These are phyloP conservation scores for Myiagra hebetior DNA, from an alignment of 2,113 vertebrate genomes.

Conservation along the genomic window DNA sequence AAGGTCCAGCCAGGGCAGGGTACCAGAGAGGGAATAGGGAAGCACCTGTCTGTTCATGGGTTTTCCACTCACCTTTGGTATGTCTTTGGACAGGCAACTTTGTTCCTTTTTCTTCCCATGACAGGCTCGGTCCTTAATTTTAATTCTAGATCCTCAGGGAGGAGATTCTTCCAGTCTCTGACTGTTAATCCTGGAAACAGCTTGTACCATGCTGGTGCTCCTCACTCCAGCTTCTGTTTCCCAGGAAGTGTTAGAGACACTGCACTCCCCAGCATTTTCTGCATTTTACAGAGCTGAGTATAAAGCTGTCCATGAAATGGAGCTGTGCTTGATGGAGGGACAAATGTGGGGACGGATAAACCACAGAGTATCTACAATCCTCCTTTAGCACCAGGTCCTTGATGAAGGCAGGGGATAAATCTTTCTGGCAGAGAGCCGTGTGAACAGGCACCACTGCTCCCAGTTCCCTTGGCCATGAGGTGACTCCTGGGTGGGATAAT, in stretches of 20 bases:
- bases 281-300: not conserved
- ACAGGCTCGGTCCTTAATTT: not conserved
- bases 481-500: not conserved
- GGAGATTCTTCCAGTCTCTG: not conserved
- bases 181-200: not conserved
- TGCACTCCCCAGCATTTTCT: not conserved
- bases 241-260: not conserved
- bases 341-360: not conserved
- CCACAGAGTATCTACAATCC: not conserved
- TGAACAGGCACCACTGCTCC: not conserved
- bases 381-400: not conserved
- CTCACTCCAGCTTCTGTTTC: not conserved
- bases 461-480: not conserved
- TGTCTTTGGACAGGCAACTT: not conserved
- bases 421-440: not conserved
- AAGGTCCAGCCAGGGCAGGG: not conserved
- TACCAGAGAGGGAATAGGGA: not conserved
- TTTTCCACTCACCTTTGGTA: not conserved
- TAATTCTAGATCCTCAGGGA: slow-evolving; percentile 1
- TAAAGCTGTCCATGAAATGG: not conserved
- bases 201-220: not conserved
- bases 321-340: not conserved
- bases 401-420: not conserved
- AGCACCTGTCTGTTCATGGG: not conserved
- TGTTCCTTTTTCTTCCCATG: not conserved